Evolutionary conservation across 2,888 invertebrate species (phyloP), one percentile per base, ranked within the genome.

Genomic region (Allophyes oxyacanthae): DNA sequence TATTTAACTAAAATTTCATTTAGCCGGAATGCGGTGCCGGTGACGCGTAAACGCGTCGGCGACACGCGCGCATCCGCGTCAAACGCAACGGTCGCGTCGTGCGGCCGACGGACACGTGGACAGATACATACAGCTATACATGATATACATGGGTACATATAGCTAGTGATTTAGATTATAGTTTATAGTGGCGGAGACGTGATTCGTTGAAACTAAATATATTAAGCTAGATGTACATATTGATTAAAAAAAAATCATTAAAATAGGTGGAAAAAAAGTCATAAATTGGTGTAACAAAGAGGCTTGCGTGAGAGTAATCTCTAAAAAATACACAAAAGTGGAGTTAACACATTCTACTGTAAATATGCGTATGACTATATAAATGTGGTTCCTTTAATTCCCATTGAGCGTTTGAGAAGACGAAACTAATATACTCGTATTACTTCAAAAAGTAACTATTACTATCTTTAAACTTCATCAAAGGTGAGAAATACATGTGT

Each of bases 41-140:
- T 74, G 79, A 80, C 72, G 79, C 81, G 79, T 63, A 66, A 77
- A 64, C 58, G 64, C 62, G 69, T 67, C 72, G 63, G 44, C 59
- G 61, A 79, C 82, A 83, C 78, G 77, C 69, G 73, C 71, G 52
- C 46, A 53, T 57, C 50, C 65, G 68, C 76, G 82, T 81, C 83
- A 83, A 71, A 76, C 63, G 77, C 83, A 81, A 68, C 60, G 64
- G 48, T 53, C 41, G 28, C 41, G 50, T 51, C 50, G 50, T 34
- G 33, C 33, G 40, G 20, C 36, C 8, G 11, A 10, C 11, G 9
- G 26, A 10, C 69, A 66, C 53, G 59, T 63, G 63, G 67, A 53
- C 69, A 63, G 57, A 42, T 14, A 46, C 36, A 58, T 58, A 68
- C 46, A 53, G 36, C 13, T 51, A 61, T n/a, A n/a, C n/a, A n/a